A percentile compares a stretch with the other conserved stretches of the same genome.
phyloP scores from a whole-genome alignment of 2,113 vertebrate genomes.

The Azemiops feae region DNA sequence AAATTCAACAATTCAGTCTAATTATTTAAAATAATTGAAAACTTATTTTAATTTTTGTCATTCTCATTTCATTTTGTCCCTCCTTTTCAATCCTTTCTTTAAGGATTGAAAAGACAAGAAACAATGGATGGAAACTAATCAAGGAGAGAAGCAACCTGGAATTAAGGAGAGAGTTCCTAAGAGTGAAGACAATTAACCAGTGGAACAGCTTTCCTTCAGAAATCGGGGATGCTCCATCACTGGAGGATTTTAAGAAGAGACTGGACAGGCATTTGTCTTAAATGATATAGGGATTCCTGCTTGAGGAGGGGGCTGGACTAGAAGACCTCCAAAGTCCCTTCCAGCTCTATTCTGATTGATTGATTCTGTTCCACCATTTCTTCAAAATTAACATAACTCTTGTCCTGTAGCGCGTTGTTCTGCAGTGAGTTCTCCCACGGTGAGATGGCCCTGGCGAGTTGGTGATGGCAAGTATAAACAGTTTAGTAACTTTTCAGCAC shows the following conservation, averaged over 20 bases:
- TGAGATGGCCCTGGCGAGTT: background rate
- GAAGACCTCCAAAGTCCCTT: too few relatives aligned
- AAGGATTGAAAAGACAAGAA: background rate
- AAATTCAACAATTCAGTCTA: background rate
- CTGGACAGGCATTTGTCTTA: too few relatives aligned
- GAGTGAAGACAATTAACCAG: too few relatives aligned
- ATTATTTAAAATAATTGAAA: background rate
- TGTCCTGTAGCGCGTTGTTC: background rate
- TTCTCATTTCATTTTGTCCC: background rate
- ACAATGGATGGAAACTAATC: too few relatives aligned
- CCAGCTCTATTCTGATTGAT: too few relatives aligned
- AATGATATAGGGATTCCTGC: too few relatives aligned
- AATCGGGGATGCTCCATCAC: too few relatives aligned
- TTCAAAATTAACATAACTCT: background rate
- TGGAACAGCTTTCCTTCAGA: too few relatives aligned
- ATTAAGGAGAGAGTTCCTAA: too few relatives aligned
- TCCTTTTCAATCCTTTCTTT: background rate
- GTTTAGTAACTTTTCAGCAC: background rate
- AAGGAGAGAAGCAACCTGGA: too few relatives aligned
- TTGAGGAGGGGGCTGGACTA: too few relatives aligned
- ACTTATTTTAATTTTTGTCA: background rate
- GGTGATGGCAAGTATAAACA: background rate
- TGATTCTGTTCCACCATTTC: background rate
- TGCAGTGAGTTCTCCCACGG: background rate
- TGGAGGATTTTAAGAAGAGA: too few relatives aligned